Evolutionary conservation across 1,140 invertebrate species (phyloP).

Genomic region (Heterodera carotae): DNA sequence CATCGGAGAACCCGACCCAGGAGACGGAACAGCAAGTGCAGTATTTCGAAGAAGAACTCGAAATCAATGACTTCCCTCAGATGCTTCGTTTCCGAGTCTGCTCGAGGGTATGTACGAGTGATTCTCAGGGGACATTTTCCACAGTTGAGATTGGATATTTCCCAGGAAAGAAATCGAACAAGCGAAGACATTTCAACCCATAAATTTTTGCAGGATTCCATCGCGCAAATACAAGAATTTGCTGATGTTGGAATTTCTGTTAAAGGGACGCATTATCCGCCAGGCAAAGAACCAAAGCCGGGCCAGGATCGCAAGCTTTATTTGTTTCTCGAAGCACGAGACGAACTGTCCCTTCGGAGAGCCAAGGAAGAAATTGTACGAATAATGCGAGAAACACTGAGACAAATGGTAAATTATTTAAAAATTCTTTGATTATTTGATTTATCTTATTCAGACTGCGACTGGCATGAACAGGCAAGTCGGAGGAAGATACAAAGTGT

Average conservation of each 20-base stretch:
- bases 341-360: slow-evolving; percentile 91
- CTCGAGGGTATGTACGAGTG: slow-evolving; percentile 85
- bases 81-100: slow-evolving; percentile 97
- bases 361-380: slow-evolving; percentile 97
- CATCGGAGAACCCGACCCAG: slow-evolving; percentile 73
- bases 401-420: slow-evolving; percentile 49
- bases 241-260: slow-evolving; percentile 98
- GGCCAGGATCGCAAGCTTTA: slow-evolving; percentile 90
- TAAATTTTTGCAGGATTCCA: slow-evolving; percentile 75
- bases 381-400: slow-evolving; percentile 84
- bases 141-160: too few relatives aligned
- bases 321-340: slow-evolving; percentile 96
- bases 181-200: too few relatives aligned
- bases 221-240: slow-evolving; percentile 97
- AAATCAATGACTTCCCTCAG: slow-evolving; percentile 99
- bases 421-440: slow-evolving; percentile 6
- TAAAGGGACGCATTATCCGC: slow-evolving; percentile 89
- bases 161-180: too few relatives aligned
- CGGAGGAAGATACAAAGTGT: slow-evolving; percentile 28
- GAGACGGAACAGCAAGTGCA: slow-evolving; percentile 70
- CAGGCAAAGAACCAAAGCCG: slow-evolving; percentile 79
- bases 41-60: slow-evolving; percentile 97
- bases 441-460: slow-evolving; percentile 15
- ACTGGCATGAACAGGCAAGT: slow-evolving; percentile 19
- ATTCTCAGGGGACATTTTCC: too few relatives aligned